A percentile compares a stretch with the other conserved stretches of the same genome.
Conservation (phyloP, 2,113 vertebrate genomes). For the Scomber scombrus region DNA sequence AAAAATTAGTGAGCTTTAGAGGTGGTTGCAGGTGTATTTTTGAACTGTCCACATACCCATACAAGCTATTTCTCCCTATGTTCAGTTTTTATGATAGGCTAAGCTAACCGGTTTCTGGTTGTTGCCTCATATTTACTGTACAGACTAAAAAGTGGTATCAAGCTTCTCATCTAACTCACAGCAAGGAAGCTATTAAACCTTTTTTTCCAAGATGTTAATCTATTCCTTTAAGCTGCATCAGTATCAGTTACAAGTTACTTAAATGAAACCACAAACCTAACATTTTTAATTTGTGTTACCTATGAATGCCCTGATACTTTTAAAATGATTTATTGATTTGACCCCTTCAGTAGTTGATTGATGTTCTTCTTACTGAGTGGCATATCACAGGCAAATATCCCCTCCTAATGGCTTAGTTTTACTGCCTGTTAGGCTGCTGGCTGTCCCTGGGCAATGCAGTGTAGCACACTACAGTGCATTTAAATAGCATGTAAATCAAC, state of each 20-base stretch:
- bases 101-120: not conserved
- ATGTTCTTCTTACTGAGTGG: constrained; percentile 42
- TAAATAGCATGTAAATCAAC: constrained; percentile 56
- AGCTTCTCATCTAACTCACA: not conserved
- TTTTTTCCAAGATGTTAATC: not conserved
- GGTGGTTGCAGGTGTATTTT: no score
- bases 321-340: constrained; percentile 30
- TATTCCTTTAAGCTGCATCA: not conserved
- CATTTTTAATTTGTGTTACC: constrained; percentile 29
- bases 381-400: constrained; percentile 33
- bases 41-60: no score
- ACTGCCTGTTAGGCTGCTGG: constrained; percentile 41
- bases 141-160: not conserved
- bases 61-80: no score
- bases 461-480: constrained; percentile 45
- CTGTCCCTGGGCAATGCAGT: constrained; percentile 20
- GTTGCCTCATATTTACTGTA: not conserved
- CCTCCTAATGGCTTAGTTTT: constrained; percentile 37
- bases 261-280: constrained; percentile 9
- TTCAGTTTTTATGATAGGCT: not conserved
- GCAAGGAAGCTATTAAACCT: not conserved
- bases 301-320: constrained; percentile 25
- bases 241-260: not conserved
- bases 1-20: no score
- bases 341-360: constrained; percentile 7